phyloP scores from a whole-genome alignment of 2,888 invertebrate species.

The Lepidochrysops patricia region DNA sequence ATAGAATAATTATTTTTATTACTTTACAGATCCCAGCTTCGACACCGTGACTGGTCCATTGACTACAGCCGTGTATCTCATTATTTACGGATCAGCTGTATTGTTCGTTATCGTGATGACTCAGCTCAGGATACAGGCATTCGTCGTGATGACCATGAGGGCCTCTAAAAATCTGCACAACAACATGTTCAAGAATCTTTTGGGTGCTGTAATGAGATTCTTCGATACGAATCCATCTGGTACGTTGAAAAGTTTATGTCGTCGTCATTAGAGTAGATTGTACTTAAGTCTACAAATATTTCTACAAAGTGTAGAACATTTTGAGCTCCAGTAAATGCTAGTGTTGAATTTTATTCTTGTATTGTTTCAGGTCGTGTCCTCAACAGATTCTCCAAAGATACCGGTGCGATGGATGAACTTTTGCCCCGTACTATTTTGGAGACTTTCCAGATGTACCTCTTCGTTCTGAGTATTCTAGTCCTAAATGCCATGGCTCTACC shows the following conservation, averaged over 20 bases:
- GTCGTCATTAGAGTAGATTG: too few species aligned
- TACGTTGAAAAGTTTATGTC: conserved; percentile 47
- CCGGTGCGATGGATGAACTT: conserved; percentile 85
- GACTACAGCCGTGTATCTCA: conserved; percentile 48
- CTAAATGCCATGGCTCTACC: conserved; percentile 56
- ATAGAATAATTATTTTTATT: too few species aligned
- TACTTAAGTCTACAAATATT: too few species aligned
- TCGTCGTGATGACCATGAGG: conserved; percentile 76
- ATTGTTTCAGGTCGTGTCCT: conserved; percentile 71
- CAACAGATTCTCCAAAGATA: conserved; percentile 88
- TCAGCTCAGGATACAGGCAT: conserved; percentile 71
- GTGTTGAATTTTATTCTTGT: background rate
- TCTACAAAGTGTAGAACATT: too few species aligned
- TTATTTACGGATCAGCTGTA: conserved; percentile 47
- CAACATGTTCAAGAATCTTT: conserved; percentile 81
- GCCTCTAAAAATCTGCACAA: conserved; percentile 82
- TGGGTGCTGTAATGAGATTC: conserved; percentile 81
- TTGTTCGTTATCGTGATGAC: conserved; percentile 58
- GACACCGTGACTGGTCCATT: conserved; percentile 43
- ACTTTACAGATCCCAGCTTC: conserved; percentile 46
- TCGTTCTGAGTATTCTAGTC: conserved; percentile 47
- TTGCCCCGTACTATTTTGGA: conserved; percentile 79
- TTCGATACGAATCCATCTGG: conserved; percentile 87
- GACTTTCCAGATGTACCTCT: conserved; percentile 71
- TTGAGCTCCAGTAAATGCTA: too few species aligned